Conservation (phyloP, 2,797 vertebrate genomes). For the Bradypodion pumilum region DNA sequence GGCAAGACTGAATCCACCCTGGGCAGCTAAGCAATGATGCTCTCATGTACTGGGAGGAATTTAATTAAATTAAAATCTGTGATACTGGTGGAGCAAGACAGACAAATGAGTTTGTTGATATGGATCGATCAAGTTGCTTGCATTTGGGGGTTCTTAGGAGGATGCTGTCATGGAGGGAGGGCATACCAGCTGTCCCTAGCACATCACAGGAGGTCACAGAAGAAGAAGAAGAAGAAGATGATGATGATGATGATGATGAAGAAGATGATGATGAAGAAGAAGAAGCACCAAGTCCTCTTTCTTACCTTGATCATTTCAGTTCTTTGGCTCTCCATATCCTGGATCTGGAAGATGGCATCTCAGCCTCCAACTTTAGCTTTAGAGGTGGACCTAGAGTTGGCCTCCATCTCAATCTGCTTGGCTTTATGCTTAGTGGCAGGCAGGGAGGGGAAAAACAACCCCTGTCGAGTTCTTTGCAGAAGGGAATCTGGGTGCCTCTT, state of each 20-base stretch:
- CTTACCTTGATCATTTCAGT: conserved; percentile 20
- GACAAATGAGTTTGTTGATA: neutral
- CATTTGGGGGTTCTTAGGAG: neutral
- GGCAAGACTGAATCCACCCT: neutral
- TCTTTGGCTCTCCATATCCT: neutral
- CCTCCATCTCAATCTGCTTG: neutral
- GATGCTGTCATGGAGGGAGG: neutral
- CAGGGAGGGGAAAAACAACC: neutral
- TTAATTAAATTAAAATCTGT: neutral
- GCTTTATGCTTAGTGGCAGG: neutral
- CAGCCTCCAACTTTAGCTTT: neutral
- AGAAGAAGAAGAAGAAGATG: neutral
- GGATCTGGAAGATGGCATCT: neutral
- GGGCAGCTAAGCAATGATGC: neutral
- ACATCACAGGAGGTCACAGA: neutral
- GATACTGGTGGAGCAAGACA: too few relatives aligned
- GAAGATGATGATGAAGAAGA: fast-evolving
- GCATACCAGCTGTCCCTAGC: neutral
- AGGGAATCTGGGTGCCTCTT: neutral
- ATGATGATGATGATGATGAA: too few relatives aligned
- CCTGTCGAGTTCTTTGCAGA: neutral
- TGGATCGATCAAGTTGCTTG: neutral
- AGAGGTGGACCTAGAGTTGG: neutral
- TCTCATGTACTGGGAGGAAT: neutral
- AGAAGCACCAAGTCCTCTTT: too few relatives aligned